Conservation (phyloP, 92 coral and sea anemone species). For the Parazoanthus atlanticus region DNA sequence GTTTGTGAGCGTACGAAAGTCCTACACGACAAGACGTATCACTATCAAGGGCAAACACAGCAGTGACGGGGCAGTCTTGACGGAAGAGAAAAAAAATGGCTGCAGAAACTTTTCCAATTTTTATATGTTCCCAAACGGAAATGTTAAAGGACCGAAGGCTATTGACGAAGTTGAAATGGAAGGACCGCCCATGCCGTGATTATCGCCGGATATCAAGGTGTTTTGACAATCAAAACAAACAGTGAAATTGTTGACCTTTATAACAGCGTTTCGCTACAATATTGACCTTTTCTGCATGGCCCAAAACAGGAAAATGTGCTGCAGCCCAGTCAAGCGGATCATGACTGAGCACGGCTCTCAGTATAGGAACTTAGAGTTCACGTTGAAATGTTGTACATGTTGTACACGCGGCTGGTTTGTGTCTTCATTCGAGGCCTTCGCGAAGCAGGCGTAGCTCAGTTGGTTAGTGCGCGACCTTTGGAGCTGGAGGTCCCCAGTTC, state of each 20-base stretch:
- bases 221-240: neutral
- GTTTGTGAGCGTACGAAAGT: conserved; percentile 23
- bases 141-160: neutral
- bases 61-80: neutral
- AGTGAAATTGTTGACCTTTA: neutral
- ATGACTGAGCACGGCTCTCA: no score
- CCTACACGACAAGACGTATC: neutral
- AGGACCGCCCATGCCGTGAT: neutral
- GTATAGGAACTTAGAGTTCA: no score
- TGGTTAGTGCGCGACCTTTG: no score
- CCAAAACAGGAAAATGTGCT: neutral
- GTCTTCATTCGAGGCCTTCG: no score
- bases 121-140: neutral
- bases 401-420: no score
- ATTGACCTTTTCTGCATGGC: neutral
- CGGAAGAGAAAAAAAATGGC: neutral
- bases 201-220: neutral
- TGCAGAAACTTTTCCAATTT: neutral
- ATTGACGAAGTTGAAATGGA: neutral
- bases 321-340: neutral
- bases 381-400: no score
- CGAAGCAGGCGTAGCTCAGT: no score
- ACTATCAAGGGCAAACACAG: neutral
- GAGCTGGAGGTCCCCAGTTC: no score
- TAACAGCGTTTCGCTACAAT: neutral